Evolutionary conservation across 2,888 invertebrate species (phyloP).

Genomic region (Pollenia griseotomentosa): DNA sequence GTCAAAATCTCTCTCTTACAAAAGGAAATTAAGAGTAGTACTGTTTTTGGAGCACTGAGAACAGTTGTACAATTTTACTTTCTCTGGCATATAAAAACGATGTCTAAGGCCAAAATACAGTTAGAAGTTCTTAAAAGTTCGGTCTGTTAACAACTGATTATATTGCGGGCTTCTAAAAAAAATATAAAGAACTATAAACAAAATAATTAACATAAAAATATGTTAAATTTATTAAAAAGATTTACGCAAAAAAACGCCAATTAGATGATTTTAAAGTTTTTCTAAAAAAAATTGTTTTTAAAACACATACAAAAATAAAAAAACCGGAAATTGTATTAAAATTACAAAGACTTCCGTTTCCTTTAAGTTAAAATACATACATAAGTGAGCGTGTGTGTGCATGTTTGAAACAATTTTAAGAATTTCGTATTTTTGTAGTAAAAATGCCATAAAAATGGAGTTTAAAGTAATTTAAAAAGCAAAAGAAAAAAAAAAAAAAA

Average conservation of each 20-base stretch:
- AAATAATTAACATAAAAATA: constrained; percentile 1
- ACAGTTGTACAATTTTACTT: constrained; percentile 12
- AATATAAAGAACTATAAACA: neutral
- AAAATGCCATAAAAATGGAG: too few relatives aligned
- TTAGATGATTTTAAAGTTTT: too few relatives aligned
- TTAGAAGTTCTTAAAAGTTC: constrained; percentile 25
- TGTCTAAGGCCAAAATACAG: neutral
- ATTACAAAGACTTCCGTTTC: too few relatives aligned
- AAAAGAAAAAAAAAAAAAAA: too few relatives aligned
- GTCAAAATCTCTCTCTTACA: neutral
- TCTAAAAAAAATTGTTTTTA: too few relatives aligned
- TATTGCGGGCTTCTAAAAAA: neutral
- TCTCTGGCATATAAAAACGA: constrained; percentile 34
- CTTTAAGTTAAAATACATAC: too few relatives aligned
- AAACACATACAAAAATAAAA: too few relatives aligned
- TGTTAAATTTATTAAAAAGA: neutral
- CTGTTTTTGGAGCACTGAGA: neutral
- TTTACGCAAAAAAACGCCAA: neutral
- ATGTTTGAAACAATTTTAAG: too few relatives aligned
- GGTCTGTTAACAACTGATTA: neutral
- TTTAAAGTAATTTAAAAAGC: too few relatives aligned
- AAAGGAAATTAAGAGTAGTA: neutral
- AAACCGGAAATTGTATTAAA: too few relatives aligned
- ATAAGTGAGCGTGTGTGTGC: too few relatives aligned
- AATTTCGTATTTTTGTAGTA: too few relatives aligned